These are phyloP conservation scores for Apostichopus japonicus DNA, from an alignment of 35 echinoderm and acorn worm species.

Conservation along the genomic window DNA sequence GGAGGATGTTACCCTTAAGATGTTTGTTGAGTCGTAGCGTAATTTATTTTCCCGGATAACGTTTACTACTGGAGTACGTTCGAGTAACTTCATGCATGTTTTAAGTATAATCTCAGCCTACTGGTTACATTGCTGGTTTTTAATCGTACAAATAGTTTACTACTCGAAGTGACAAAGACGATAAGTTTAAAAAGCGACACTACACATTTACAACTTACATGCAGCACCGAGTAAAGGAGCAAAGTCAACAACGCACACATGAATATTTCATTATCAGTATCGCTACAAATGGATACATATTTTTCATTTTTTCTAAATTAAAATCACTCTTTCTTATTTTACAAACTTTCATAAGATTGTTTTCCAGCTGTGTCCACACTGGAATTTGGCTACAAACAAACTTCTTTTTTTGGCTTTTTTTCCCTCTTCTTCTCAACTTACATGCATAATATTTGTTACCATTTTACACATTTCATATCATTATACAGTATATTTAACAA, in stretches of 20 bases:
- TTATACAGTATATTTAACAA: constrained; percentile 25
- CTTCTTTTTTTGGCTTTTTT: neutral
- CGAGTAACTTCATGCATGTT: too few relatives aligned
- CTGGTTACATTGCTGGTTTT: too few relatives aligned
- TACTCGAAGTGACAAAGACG: too few relatives aligned
- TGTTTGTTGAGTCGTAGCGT: too few relatives aligned
- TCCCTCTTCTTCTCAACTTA: neutral
- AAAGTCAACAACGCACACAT: constrained; percentile 15
- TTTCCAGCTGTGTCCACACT: neutral
- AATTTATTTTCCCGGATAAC: too few relatives aligned
- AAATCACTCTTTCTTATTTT: neutral
- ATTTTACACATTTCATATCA: constrained; percentile 12
- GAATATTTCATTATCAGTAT: neutral
- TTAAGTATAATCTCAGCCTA: too few relatives aligned
- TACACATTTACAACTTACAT: neutral
- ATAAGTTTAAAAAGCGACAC: too few relatives aligned
- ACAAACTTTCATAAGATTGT: neutral
- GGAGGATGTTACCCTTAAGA: too few relatives aligned
- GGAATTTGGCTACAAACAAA: neutral
- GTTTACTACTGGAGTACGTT: too few relatives aligned
- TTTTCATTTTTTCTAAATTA: neutral
- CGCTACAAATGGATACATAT: neutral
- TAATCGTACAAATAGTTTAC: too few relatives aligned
- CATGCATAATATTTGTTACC: constrained; percentile 15
- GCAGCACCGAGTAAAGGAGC: constrained; percentile 8